Evolutionary conservation across 2,888 invertebrate species (phyloP).

Genomic region (Trissolcus japonicus): DNA sequence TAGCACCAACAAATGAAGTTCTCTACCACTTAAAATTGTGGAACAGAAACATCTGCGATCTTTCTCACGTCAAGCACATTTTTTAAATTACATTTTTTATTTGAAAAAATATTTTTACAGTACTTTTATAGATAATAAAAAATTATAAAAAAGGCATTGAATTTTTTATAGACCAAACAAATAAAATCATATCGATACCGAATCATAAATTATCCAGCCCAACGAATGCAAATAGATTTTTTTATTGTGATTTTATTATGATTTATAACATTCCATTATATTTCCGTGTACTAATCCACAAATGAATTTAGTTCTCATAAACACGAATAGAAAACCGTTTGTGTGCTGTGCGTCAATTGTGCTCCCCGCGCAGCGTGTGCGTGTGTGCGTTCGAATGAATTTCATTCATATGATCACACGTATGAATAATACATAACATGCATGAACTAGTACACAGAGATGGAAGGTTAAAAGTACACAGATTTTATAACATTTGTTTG

Average conservation of each 20-base stretch:
- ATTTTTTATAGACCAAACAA: too few species aligned
- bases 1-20: not conserved
- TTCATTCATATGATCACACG: slow-evolving; percentile 42
- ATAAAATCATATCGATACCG: too few species aligned
- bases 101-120: too few species aligned
- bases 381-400: slow-evolving; percentile 15
- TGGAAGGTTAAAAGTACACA: slow-evolving; percentile 15
- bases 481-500: slow-evolving; percentile 34
- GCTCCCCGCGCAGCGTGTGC: slow-evolving; percentile 9
- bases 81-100: too few species aligned
- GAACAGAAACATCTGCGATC: too few species aligned
- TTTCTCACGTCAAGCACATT: too few species aligned
- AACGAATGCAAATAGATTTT: too few species aligned
- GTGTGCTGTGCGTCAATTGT: slow-evolving; percentile 12
- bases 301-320: slow-evolving; percentile 43
- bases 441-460: slow-evolving; percentile 34
- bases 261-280: slow-evolving; percentile 22
- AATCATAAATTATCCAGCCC: too few species aligned
- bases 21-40: too few species aligned
- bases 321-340: slow-evolving; percentile 7
- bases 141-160: too few species aligned
- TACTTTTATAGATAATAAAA: too few species aligned
- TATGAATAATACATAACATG: slow-evolving; percentile 50
- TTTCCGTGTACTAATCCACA: slow-evolving; percentile 27
- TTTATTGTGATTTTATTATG: slow-evolving; percentile 13